Base-by-base conservation (phyloP, 2,888 invertebrate genomes). In the Agrochola litura region DNA sequence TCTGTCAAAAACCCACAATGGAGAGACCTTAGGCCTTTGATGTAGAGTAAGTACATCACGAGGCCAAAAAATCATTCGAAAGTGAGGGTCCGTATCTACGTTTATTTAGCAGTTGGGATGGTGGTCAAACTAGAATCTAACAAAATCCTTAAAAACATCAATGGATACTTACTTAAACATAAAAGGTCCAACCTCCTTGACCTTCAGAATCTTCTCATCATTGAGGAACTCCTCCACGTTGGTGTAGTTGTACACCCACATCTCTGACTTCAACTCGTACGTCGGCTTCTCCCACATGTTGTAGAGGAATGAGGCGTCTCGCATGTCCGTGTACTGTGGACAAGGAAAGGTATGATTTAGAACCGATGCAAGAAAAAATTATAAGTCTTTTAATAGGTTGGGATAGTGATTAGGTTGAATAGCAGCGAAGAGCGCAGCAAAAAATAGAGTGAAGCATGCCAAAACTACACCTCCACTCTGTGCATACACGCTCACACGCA, bases 181-280 rank as follows among this genome's bases (percentile, higher is more conserved):
- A 90, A 98, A 99, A 0, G 99, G 99, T 2, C 99, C 99, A 22
- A 98, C 92, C 95, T 99, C 98, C 54, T 97, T 88, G 0, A 99
- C 84, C 77, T 97, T 97, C 63, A 99, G 92, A 77, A 98, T 98
- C 76, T 96, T 94, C 64, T 97, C 97, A 49, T 95, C 98, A 0
- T 93, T 95, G 43, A 98, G 92, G 92, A 97, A 99, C 66, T 97
- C 97, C 1, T 97, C 97, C 9, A 97, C 94, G 92, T 99, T 99
- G 0, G 98, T 98, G 75, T 98, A 97, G 92, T 99, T 99, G 93
- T 98, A 99, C 74, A 98, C 95, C 94, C 98, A 98, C 0, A 98
- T 97, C 76, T 97, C 97, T 0, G 98, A 94, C 83, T 96, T 97
- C 14, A 98, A 95, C 41, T 97, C 97, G 82, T 98, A 97, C 0